A percentile compares a stretch with the other conserved stretches of the same genome.
phyloP scores from a whole-genome alignment of 2,797 vertebrate genomes.

The Danio albolineatus region DNA sequence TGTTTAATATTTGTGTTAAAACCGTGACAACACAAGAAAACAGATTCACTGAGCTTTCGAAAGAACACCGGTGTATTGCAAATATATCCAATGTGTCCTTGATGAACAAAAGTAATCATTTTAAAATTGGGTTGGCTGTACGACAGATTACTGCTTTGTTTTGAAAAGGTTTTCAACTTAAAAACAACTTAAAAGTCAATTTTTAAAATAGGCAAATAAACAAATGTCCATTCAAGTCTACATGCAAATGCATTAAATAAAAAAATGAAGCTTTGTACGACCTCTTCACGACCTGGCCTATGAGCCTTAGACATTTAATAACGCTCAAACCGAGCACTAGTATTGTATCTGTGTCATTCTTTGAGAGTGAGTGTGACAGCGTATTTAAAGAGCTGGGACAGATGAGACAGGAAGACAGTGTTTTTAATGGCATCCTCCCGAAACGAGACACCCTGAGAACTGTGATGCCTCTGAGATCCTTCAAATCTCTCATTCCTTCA shows the following conservation, averaged over 20 bases:
- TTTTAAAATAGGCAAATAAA: too few relatives aligned
- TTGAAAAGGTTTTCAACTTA: too few relatives aligned
- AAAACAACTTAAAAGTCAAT: too few relatives aligned
- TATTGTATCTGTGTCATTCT: conserved; percentile 35
- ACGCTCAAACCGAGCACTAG: neutral
- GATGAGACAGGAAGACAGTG: conserved; percentile 48
- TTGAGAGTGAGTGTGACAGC: conserved; percentile 37
- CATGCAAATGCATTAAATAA: too few relatives aligned
- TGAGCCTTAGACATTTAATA: conserved; percentile 24
- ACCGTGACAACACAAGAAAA: too few relatives aligned
- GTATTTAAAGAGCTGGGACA: conserved; percentile 39
- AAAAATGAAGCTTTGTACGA: neutral
- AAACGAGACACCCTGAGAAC: conserved; percentile 70
- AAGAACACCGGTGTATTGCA: too few relatives aligned
- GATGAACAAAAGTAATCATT: neutral
- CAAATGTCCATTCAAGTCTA: too few relatives aligned
- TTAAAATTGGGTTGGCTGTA: too few relatives aligned
- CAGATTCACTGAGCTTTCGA: too few relatives aligned
- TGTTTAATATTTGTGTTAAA: too few relatives aligned
- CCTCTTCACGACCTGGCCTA: neutral
- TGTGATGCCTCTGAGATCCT: conserved; percentile 69
- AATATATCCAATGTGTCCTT: neutral
- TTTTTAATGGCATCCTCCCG: conserved; percentile 60
- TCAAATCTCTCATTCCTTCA: conserved; percentile 71
- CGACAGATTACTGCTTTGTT: too few relatives aligned